Conservation (phyloP, 1,140 invertebrate species). For the Carposina sasakii region DNA sequence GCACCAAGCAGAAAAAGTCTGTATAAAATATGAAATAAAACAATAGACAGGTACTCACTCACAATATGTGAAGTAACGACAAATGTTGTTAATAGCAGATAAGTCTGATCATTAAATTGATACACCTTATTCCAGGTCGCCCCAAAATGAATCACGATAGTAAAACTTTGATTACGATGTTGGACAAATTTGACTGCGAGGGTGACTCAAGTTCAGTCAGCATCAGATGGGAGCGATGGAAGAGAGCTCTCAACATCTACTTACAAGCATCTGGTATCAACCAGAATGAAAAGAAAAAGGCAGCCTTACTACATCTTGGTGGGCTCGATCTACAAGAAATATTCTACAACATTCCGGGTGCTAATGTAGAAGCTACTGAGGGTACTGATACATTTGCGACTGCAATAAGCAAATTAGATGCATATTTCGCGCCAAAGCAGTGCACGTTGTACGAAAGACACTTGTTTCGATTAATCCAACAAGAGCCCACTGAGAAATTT, state of each 20-base stretch:
- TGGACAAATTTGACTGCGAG: conserved; percentile 33
- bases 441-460: conserved; percentile 25
- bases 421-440: conserved; percentile 34
- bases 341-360: conserved; percentile 35
- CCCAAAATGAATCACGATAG: no score
- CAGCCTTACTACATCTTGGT: conserved; percentile 29
- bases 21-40: no score
- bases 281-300: conserved; percentile 25
- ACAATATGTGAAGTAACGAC: no score
- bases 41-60: no score
- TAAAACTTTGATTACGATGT: no score
- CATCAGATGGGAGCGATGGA: conserved; percentile 35
- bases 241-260: conserved; percentile 32
- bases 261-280: conserved; percentile 28
- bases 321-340: conserved; percentile 35
- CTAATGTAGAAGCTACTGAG: conserved; percentile 6
- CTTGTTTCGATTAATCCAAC: conserved; percentile 20
- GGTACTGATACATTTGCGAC: conserved; percentile 17
- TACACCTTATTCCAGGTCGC: no score
- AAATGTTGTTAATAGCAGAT: no score
- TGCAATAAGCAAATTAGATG: conserved; percentile 29
- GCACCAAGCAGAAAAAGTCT: no score
- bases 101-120: no score
- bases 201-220: conserved; percentile 27
- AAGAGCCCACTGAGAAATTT: conserved; percentile 24